A percentile compares a stretch with the other conserved stretches of the same genome.
Conservation (phyloP, 2,797 vertebrate genomes). For the Eremophila alpestris region DNA sequence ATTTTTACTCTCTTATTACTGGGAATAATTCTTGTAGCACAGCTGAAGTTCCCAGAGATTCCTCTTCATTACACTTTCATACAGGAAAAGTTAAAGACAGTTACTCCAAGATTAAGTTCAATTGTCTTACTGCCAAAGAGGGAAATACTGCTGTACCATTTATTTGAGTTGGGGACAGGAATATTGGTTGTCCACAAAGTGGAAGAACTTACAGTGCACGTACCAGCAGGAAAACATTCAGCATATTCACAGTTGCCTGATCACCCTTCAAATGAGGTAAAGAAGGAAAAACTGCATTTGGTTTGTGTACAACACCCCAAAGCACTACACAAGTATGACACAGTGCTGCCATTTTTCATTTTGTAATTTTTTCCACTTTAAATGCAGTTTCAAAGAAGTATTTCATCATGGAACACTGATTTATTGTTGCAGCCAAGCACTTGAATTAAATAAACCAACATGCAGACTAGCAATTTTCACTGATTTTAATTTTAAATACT, state of each 20-base stretch:
- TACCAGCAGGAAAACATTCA: background rate
- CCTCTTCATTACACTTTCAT: background rate
- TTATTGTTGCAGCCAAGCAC: background rate
- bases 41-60: background rate
- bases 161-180: background rate
- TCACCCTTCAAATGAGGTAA: background rate
- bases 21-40: background rate
- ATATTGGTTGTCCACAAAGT: background rate
- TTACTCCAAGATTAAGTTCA: background rate
- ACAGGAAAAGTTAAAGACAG: background rate
- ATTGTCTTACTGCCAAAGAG: background rate
- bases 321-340: background rate
- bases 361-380: background rate
- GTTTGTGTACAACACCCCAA: background rate
- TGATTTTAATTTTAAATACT: conserved; percentile 71
- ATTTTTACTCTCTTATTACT: background rate
- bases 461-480: conserved; percentile 15
- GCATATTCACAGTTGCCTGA: background rate
- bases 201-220: background rate
- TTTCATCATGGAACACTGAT: background rate
- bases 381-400: background rate
- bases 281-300: background rate
- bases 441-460: background rate
- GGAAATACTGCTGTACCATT: background rate
- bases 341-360: background rate